Evolutionary conservation across 2,113 vertebrate genomes (phyloP), one percentile per base, ranked within the genome.

Genomic region (Nematolebias whitei): DNA sequence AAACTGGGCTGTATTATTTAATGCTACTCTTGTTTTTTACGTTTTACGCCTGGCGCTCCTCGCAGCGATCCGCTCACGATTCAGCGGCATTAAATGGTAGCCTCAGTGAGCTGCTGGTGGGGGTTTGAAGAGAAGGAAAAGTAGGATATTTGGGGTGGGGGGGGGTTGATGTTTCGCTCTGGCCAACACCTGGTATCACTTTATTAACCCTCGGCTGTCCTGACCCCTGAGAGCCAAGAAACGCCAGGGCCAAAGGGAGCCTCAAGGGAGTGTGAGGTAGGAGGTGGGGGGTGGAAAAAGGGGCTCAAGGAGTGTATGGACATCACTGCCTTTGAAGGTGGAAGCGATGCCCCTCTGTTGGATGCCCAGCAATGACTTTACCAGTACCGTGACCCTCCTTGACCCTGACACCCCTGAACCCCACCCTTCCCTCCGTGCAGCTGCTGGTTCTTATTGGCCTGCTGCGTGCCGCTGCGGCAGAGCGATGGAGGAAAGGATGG

Each of bases 121-220:
- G 85, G 86, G 77, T 84, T 77, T 55, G 66, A 66, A 61, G 51
- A 54, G 64, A 64, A 72, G 59, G 57, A 61, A 38, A 18, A 45
- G 2, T 13, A 12, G 18, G 61, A 23, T 35, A 29, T 3, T 29
- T 29, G 26, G 26, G 26, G 26, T 3, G 26, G 26, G 3, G 54
- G 19, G 51, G 32, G 63, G 20, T 10, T 61, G 43, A 67, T 0
- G 41, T 41, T 76, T 69, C 82, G 90, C 85, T 88, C 51, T 83
- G 81, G 83, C 69, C 81, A 85, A 92, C 93, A 94, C 93, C 92
- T 94, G 93, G 93, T 91, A 94, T 92, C 90, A 94, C 91, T 94
- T 94, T 93, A 93, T 93, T 91, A 93, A 93, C 90, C 88, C 91
- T 90, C 73, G 76, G 82, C 89, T 86, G 71, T 84, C 85, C 83